Base-by-base conservation (phyloP, 2,113 vertebrate genomes). In the Guaruba guarouba region DNA sequence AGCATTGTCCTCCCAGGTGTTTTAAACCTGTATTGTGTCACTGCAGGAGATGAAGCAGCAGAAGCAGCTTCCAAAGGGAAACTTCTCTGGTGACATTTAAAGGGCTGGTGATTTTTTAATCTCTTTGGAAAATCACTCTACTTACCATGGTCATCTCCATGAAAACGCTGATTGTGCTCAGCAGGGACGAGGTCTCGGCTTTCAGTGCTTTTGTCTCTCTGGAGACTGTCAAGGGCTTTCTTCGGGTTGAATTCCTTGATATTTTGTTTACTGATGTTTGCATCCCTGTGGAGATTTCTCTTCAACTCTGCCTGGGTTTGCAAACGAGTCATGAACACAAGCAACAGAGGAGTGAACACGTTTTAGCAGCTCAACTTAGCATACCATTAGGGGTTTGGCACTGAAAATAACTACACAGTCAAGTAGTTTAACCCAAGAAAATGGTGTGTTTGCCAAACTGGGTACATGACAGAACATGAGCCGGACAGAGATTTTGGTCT, bases 271-370 rank as follows among this genome's bases (percentile, higher is more conserved):
- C 68, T 95, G 86, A 95, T 93, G 91, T 90, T 97, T 13, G 67
- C 80, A 55, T 98, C 97, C 90, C 78, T 83, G 25, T 88, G 97
- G 97, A 98, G 96, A 92, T 86, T 96, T 55, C 92, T 51, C 95
- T 95, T 98, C 92, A 96, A 52, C 93, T 97, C 97, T n/a, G 68
- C 91, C 95, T 98, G 98, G 13, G 73, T 95, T 97, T 96, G 96
- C 91, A 98, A 97, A 97, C 11, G 16, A 95, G 78, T 86, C 51
- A 24, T 92, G 70, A 95, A 49, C 89, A 75, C 17, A 4, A 78
- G 66, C 83, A 79, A 73, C 54, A 55, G 86, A 95, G 52, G 76
- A 78, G 71, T 0, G 1, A 91, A 78, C 41, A 4, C 1, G 5
- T 75, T 87, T 43, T 69, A 92, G 78, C 48, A 44, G 68, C 81